Evolutionary conservation across 2,888 invertebrate genomes (phyloP).

Genomic region (Rhaphigaster nebulosa): DNA sequence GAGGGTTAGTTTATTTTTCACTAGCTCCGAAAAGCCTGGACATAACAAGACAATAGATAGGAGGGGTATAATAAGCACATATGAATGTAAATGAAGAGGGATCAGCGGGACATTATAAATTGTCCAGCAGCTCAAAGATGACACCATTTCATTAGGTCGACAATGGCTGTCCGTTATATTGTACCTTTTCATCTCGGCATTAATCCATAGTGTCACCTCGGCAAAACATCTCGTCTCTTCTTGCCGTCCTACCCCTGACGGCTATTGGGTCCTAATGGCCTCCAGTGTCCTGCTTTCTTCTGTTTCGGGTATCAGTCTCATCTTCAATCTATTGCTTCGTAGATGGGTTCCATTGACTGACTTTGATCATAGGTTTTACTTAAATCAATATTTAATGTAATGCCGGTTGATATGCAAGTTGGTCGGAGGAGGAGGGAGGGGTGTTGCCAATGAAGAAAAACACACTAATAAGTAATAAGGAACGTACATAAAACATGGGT

Average conservation of each 20-base stretch:
- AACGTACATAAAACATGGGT: too few relatives aligned
- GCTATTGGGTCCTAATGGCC: constrained; percentile 40
- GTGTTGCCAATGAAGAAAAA: too few relatives aligned
- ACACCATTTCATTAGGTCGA: constrained; percentile 14
- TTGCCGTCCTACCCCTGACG: background rate
- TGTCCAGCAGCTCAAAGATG: constrained; percentile 40
- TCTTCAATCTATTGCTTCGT: background rate
- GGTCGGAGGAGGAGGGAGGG: too few relatives aligned
- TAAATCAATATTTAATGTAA: too few relatives aligned
- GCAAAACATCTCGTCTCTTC: constrained; percentile 45
- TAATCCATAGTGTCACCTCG: constrained; percentile 34
- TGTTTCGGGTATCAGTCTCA: background rate
- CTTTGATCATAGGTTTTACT: background rate
- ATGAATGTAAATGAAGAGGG: constrained; percentile 62
- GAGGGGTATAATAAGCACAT: constrained; percentile 61
- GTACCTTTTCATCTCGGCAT: constrained; percentile 39
- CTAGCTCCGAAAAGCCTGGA: background rate
- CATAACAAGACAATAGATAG: constrained; percentile 15
- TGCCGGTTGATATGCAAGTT: too few relatives aligned
- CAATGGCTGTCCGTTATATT: constrained; percentile 42
- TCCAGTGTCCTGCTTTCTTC: constrained; percentile 6
- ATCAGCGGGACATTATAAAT: constrained; percentile 45
- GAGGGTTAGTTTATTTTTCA: background rate
- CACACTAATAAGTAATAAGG: too few relatives aligned
- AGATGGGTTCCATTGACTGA: background rate